Conservation (phyloP, 2,113 vertebrate genomes). For the Naja naja region DNA sequence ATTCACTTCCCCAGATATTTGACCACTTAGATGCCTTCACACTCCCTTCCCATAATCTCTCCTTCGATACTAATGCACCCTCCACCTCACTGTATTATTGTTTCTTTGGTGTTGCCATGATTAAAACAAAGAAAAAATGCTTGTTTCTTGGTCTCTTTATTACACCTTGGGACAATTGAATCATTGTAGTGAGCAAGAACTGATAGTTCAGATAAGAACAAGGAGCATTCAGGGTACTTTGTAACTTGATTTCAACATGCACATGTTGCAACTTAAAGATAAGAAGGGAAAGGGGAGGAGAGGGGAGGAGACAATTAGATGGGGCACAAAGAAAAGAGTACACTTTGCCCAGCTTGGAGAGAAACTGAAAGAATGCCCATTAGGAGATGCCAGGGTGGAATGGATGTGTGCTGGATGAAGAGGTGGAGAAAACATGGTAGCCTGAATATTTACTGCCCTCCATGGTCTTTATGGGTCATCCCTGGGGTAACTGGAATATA, state of each 20-base stretch:
- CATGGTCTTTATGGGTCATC: background rate
- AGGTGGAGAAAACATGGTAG: background rate
- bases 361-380: background rate
- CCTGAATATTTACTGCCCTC: background rate
- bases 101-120: background rate
- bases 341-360: background rate
- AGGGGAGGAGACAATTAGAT: background rate
- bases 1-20: background rate
- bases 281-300: background rate
- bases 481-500: background rate
- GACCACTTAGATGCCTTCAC: background rate
- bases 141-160: background rate
- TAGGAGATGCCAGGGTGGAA: background rate
- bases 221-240: background rate
- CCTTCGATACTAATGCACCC: background rate
- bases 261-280: background rate
- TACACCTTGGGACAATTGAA: background rate
- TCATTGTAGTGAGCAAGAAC: background rate
- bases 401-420: background rate
- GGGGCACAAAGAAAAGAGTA: background rate
- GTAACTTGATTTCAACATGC: background rate
- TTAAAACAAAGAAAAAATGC: background rate
- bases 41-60: background rate
- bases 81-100: background rate
- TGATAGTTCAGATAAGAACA: background rate